Evolutionary conservation across 1,140 invertebrate species (phyloP).

Genomic region (Vanessa atalanta): DNA sequence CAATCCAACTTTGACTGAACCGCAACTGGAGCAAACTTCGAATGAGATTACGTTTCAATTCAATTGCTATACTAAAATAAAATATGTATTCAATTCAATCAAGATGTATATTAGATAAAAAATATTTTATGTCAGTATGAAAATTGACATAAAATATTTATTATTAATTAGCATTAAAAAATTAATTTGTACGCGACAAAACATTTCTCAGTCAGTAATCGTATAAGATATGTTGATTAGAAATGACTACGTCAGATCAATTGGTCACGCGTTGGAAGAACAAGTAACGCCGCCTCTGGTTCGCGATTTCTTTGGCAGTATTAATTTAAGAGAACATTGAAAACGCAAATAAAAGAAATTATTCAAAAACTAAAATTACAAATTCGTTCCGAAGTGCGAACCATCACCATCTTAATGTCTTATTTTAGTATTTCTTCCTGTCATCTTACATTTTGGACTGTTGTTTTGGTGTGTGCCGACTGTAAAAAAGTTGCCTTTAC

Average conservation of each 20-base stretch:
- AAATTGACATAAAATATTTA: no score
- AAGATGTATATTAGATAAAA: no score
- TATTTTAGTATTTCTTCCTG: neutral
- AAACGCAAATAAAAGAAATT: neutral
- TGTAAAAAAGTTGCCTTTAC: neutral
- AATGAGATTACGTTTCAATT: no score
- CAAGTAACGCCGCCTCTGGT: neutral
- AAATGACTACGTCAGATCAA: conserved; percentile 19
- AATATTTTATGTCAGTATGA: no score
- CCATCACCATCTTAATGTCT: neutral
- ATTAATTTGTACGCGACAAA: neutral
- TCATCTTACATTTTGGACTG: neutral
- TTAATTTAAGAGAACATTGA: neutral
- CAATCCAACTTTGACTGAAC: no score
- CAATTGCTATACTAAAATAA: no score
- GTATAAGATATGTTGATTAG: conserved; percentile 3
- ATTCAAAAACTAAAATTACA: neutral
- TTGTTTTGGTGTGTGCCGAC: neutral
- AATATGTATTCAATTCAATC: no score
- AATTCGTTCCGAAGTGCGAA: conserved; percentile 14
- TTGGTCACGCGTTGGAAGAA: conserved; percentile 15
- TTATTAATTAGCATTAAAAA: neutral
- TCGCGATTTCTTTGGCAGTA: conserved; percentile 6
- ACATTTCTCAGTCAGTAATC: neutral
- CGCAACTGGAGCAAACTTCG: no score